phyloP scores from a whole-genome alignment of 2,888 invertebrate genomes.

The Psylliodes chrysocephalus region DNA sequence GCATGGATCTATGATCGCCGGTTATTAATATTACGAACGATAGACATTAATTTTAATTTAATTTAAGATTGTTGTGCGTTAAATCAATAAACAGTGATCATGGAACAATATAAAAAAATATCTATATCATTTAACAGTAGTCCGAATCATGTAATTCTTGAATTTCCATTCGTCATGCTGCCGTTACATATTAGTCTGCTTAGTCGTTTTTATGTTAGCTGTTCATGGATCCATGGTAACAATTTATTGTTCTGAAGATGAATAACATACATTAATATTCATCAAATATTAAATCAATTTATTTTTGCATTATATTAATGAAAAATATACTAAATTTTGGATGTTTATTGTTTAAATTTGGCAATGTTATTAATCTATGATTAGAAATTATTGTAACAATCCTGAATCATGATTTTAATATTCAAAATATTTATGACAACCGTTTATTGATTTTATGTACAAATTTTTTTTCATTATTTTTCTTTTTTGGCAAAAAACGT shows the following conservation, averaged over 20 bases:
- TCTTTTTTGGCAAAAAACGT: too few relatives aligned
- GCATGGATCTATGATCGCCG: too few relatives aligned
- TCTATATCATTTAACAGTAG: too few relatives aligned
- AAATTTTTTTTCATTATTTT: not conserved
- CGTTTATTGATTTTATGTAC: not conserved
- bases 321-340: not conserved
- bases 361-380: not conserved
- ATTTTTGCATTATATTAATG: not conserved
- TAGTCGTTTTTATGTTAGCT: not conserved
- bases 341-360: not conserved
- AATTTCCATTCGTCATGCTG: too few relatives aligned
- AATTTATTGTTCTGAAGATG: not conserved
- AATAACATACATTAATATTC: not conserved
- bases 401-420: not conserved
- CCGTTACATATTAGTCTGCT: too few relatives aligned
- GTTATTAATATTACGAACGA: too few relatives aligned
- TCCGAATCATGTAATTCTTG: too few relatives aligned
- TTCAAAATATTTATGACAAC: too few relatives aligned
- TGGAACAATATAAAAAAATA: too few relatives aligned
- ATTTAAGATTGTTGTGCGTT: too few relatives aligned
- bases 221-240: not conserved
- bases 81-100: too few relatives aligned
- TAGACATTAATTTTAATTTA: too few relatives aligned
- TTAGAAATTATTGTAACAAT: not conserved
- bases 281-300: not conserved